Evolutionary conservation across 2,797 vertebrate genomes (phyloP).

Genomic region (Prionace glauca): DNA sequence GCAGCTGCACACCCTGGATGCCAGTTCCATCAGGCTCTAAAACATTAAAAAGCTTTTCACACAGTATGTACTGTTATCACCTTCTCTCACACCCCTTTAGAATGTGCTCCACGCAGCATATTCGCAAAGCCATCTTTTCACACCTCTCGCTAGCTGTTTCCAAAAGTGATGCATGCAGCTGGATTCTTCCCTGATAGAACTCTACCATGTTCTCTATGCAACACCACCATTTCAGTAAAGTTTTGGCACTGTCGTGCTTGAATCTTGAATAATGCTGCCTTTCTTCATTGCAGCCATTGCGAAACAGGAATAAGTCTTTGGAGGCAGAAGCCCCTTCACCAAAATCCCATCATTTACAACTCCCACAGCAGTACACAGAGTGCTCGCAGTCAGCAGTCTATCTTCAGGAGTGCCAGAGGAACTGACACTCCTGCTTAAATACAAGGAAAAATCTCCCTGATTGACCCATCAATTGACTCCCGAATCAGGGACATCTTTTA

Average conservation of each 20-base stretch:
- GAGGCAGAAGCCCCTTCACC: no score
- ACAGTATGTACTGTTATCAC: neutral
- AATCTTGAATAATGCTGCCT: neutral
- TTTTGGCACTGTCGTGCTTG: neutral
- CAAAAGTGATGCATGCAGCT: neutral
- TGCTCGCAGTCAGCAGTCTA: no score
- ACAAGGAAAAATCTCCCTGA: no score
- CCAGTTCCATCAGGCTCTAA: neutral
- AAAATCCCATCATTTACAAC: no score
- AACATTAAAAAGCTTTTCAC: conserved; percentile 22
- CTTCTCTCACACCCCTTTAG: neutral
- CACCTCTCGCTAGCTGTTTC: conserved; percentile 11
- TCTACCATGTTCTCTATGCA: no score
- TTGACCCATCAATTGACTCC: no score
- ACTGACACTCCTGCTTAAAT: no score
- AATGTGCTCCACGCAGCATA: neutral
- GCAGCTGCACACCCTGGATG: neutral
- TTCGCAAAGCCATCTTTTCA: neutral
- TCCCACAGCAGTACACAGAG: no score
- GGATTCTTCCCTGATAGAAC: neutral
- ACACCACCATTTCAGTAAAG: neutral
- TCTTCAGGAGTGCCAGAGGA: no score
- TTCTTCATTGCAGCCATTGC: neutral
- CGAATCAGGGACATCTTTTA: no score
- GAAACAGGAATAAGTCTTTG: no score